Evolutionary conservation across 2,113 vertebrate genomes (phyloP), one percentile per base, ranked within the genome.

Genomic region (Tauraco erythrolophus): DNA sequence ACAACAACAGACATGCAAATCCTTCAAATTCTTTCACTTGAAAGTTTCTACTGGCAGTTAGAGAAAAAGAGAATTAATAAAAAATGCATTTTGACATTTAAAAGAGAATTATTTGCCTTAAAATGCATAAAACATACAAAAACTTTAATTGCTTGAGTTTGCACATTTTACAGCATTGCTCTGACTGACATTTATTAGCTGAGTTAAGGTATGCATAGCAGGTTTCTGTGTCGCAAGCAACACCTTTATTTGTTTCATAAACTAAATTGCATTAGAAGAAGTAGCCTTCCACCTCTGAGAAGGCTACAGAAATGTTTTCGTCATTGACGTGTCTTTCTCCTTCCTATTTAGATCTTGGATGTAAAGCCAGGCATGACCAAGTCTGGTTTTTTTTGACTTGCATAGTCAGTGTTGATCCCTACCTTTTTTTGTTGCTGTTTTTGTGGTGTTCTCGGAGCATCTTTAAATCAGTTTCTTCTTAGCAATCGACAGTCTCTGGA

Each of bases 61-160:
- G 51, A 92, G 71, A 57, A 93, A 53, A 80, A 77, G 35, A 74
- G 91, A 95, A 94, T 93, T 51, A 92, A 95, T 94, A 92, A 94
- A 94, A 94, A 92, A 97, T 96, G 37, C 50, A 30, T 60, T 94
- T 87, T 92, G 96, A 97, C 80, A 82, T 94, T 92, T 84, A 45
- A 94, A 97, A 95, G 92, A 82, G 51, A 96, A 94, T 91, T 89
- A 68, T 91, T 91, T 94, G 31, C 77, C 77, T 94, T 81, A 69
- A 92, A 96, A 84, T 72, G 35, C 76, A 76, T 92, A 82, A 94
- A 96, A 89, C 54, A 84, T 93, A 30, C 71, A 95, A 75, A 87
- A 23, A 41, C 21, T 37, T 58, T 85, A 90, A 92, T 82, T 94
- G 56, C 23, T 65, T 41, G 53, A 78, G 27, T 79, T 76, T 84